These are phyloP conservation scores for Epinephelus lanceolatus DNA, from an alignment of 2,113 vertebrate species.

Conservation along the genomic window DNA sequence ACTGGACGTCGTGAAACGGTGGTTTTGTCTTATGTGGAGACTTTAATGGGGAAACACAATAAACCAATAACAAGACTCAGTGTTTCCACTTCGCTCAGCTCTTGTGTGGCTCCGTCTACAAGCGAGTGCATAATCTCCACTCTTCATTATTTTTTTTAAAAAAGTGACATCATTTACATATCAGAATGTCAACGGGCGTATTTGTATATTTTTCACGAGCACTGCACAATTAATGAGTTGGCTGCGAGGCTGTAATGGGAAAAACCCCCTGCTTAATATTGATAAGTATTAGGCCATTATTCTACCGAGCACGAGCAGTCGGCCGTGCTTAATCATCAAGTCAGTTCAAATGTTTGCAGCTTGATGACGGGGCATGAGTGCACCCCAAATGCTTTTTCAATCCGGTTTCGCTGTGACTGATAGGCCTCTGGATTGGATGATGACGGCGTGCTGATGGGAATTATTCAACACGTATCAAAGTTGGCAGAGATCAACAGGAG, in stretches of 20 bases:
- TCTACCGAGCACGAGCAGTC: slow-evolving; percentile 9
- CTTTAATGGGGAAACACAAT: slow-evolving; percentile 6
- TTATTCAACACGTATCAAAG: slow-evolving; percentile 53
- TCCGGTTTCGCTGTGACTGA: slow-evolving; percentile 30
- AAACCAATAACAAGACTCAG: slow-evolving; percentile 7
- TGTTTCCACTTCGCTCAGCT: slow-evolving; percentile 20
- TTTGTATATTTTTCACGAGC: slow-evolving; percentile 68
- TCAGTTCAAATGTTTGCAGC: slow-evolving; percentile 47
- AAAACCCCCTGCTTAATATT: slow-evolving; percentile 55
- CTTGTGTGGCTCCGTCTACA: slow-evolving; percentile 5
- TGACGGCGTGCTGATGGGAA: slow-evolving; percentile 42
- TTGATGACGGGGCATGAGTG: slow-evolving; percentile 12
- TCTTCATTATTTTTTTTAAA: slow-evolving; percentile 40
- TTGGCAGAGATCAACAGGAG: slow-evolving; percentile 59
- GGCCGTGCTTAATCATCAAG: slow-evolving; percentile 49
- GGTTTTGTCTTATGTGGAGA: neutral
- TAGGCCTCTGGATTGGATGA: slow-evolving; percentile 34
- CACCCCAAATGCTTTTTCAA: slow-evolving; percentile 29
- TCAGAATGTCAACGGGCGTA: slow-evolving; percentile 59
- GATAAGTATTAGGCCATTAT: slow-evolving; percentile 61
- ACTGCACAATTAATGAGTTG: slow-evolving; percentile 59
- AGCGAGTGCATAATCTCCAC: slow-evolving; percentile 37
- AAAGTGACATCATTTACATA: slow-evolving; percentile 63
- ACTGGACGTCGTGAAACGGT: neutral
- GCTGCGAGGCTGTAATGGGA: slow-evolving; percentile 50